Evolutionary conservation across 2,888 invertebrate species (phyloP).

Genomic region (Drosophila greeni): DNA sequence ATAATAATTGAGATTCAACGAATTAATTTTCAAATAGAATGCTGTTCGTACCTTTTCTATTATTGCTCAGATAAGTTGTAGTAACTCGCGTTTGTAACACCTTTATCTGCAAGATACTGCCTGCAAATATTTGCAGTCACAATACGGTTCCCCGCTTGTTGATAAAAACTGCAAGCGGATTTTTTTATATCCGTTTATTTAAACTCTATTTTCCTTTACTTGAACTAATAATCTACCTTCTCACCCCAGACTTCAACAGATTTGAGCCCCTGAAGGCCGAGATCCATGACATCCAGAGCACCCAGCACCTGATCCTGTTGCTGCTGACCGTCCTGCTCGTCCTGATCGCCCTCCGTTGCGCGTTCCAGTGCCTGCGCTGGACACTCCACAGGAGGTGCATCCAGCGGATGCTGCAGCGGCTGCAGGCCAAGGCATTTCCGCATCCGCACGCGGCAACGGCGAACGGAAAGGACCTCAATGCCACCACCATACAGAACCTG

Average conservation of each 20-base stretch:
- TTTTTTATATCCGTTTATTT: neutral
- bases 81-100: no score
- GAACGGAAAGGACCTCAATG: constrained; percentile 69
- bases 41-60: no score
- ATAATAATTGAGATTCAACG: no score
- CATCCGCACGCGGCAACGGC: constrained; percentile 24
- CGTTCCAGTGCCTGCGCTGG: constrained; percentile 68
- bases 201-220: neutral
- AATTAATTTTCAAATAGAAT: no score
- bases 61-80: no score
- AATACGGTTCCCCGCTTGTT: neutral
- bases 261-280: constrained; percentile 66
- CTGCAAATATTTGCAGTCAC: neutral
- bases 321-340: constrained; percentile 66
- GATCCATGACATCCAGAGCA: constrained; percentile 68
- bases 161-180: neutral
- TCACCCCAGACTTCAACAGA: constrained; percentile 58
- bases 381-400: constrained; percentile 63
- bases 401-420: constrained; percentile 55
- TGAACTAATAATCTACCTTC: neutral
- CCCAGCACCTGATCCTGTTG: constrained; percentile 67
- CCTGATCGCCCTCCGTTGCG: constrained; percentile 65
- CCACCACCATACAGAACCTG: constrained; percentile 75
- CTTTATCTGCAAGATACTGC: constrained; percentile 5
- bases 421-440: constrained; percentile 54